phyloP scores from a whole-genome alignment of 2,113 vertebrate genomes.

The Anguilla rostrata region DNA sequence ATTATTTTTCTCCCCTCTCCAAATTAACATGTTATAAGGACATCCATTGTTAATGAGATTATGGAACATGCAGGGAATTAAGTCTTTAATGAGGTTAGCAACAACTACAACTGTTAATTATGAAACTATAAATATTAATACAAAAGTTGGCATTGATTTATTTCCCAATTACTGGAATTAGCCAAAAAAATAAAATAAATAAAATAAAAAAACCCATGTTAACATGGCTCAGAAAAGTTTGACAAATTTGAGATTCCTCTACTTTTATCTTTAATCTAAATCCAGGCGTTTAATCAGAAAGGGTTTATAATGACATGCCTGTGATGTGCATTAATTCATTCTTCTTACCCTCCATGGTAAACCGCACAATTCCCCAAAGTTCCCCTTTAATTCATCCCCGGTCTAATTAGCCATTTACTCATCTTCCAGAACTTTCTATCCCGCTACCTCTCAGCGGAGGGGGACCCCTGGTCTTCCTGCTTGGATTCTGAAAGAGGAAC shows the following conservation, averaged over 20 bases:
- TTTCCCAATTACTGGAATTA: slow-evolving; percentile 38
- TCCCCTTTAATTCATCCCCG: slow-evolving; percentile 29
- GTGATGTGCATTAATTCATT: slow-evolving; percentile 34
- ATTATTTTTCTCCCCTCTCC: neutral
- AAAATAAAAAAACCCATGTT: slow-evolving; percentile 10
- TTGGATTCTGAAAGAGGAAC: neutral
- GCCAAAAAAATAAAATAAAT: slow-evolving; percentile 4
- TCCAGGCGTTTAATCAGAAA: slow-evolving; percentile 39
- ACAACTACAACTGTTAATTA: slow-evolving; percentile 15
- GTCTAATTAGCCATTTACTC: slow-evolving; percentile 40
- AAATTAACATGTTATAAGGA: neutral
- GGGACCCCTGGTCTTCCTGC: neutral
- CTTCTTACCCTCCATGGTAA: slow-evolving; percentile 26
- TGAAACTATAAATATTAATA: slow-evolving; percentile 22
- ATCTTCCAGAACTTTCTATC: slow-evolving; percentile 13
- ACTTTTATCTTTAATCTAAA: slow-evolving; percentile 32
- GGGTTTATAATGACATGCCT: slow-evolving; percentile 26
- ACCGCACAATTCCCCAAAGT: slow-evolving; percentile 23
- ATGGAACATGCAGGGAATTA: neutral
- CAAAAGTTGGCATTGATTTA: slow-evolving; percentile 32
- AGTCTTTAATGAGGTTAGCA: slow-evolving; percentile 35
- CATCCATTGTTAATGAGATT: neutral
- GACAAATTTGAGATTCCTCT: slow-evolving; percentile 21
- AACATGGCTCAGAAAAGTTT: slow-evolving; percentile 8
- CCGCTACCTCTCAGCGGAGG: slow-evolving; percentile 24